These are phyloP conservation scores for Epsilonema sp. DNA, from an alignment of 2,888 invertebrate species.

Conservation along the genomic window DNA sequence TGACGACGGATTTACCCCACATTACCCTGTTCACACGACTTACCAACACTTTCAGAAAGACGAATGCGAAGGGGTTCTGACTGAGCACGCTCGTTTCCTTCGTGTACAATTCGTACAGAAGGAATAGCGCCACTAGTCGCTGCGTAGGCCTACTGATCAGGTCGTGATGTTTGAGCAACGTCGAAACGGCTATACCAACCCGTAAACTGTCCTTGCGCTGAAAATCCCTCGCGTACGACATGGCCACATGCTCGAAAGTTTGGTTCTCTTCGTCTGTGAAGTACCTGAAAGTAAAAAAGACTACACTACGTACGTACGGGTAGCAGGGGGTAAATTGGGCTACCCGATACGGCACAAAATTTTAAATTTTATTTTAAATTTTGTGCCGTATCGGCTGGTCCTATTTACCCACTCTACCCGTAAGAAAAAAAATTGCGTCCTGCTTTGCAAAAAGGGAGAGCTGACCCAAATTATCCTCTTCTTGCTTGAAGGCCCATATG, in stretches of 20 bases:
- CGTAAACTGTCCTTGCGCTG: conserved; percentile 56
- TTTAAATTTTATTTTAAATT: no score
- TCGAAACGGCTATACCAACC: conserved; percentile 32
- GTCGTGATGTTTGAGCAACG: conserved; percentile 48
- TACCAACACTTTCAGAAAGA: conserved; percentile 42
- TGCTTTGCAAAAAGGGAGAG: no score
- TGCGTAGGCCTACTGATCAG: conserved; percentile 47
- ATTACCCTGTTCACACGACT: no score
- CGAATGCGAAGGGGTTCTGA: conserved; percentile 49
- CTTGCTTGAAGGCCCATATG: no score
- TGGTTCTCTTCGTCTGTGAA: conserved; percentile 47
- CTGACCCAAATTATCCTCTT: no score
- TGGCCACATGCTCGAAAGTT: conserved; percentile 52
- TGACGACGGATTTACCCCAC: conserved; percentile 8
- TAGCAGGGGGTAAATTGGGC: no score
- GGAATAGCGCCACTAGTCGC: conserved; percentile 45
- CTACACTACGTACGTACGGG: no score
- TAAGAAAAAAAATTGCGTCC: no score
- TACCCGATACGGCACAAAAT: no score
- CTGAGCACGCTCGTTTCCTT: conserved; percentile 43
- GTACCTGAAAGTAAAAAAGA: conserved; percentile 8
- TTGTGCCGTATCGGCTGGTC: no score
- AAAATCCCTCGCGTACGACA: conserved; percentile 56
- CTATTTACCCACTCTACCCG: no score
- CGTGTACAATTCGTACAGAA: conserved; percentile 50